Evolutionary conservation across 2,888 invertebrate genomes (phyloP), one percentile per base, ranked within the genome.

Genomic region (Drosophila buzzatii): DNA sequence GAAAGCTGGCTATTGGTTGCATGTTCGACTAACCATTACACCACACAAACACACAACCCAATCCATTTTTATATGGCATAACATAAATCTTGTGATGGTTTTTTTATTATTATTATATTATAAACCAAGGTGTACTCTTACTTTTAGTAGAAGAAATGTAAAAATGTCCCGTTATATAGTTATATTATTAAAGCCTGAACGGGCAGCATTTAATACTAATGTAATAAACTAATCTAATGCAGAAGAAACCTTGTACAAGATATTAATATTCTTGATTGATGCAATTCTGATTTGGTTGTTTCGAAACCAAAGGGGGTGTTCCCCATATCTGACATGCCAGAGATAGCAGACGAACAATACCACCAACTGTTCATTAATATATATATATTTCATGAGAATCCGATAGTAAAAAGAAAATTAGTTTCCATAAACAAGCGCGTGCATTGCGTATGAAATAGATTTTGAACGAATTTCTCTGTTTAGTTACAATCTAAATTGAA

Each of bases 141-240:
- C 66, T 56, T 64, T 64, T 82, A 79, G 76, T 67, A 70, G 72
- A 70, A 60, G 47, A 72, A 78, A 61, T 89, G 84, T 81, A 73
- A 79, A 87, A 81, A 71, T 86, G 86, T 79, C 85, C 86, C 85
- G 85, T 85, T 85, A 70, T 68, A 85, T 85, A 90, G 90, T 85
- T 89, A 70, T 90, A 88, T 76, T 86, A 80, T 86, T 73, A 72
- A 82, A 83, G 86, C 86, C 81, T 74, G 57, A 68, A 76, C 84
- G 85, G 83, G 90, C 89, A 80, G 85, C 85, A 85, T 85, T 85
- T 85, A 85, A 85, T 77, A 85, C 73, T 74, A 79, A 79, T 85
- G 73, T 88, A 84, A 84, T 89, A 87, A 86, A 83, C 69, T 72
- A 74, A 76, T 60, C 52, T 57, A 82, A 70, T 63, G 58, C 72